Evolutionary conservation across 2,113 vertebrate species (phyloP), one percentile per base, ranked within the genome.

Genomic region (Siniperca knerii): DNA sequence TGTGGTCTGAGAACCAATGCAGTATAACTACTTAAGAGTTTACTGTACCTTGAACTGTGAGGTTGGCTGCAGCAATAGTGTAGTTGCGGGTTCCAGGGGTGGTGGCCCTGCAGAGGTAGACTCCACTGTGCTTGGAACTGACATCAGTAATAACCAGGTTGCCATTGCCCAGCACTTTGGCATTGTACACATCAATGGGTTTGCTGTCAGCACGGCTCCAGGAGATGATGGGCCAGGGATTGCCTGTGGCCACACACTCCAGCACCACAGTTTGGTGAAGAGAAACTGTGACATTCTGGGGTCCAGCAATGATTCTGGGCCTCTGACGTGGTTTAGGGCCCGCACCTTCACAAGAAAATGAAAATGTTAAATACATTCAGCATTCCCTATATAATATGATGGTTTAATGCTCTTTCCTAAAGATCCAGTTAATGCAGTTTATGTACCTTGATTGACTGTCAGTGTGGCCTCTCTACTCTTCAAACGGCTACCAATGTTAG

Each of bases 181-280:
- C 97, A 44, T 97, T 98, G 92, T 97, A 99, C 64, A 99, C 98
- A 0, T 99, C 98, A 2, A 99, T 99, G 88, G 98, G 96, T 91
- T 96, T 97, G 68, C 97, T 97, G 94, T 99, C 98, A 87, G 81
- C 95, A 11, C 98, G 97, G 90, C 98, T 99, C 98, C 98, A 99
- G 68, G 98, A 99, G 91, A 99, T 96, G 86, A 99, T 96, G 44
- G 98, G 98, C 76, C 96, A 96, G 57, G 98, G 98, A 82, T 96
- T 97, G 69, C 98, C 98, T 6, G 95, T 97, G 87, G 98, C 98
- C 79, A 98, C 90, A 81, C 98, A 99, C 91, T 99, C 98, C 88
- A 99, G 90, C 65, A 99, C 96, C 69, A 96, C 96, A 2, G 97
- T 97, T 81, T 97, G 97, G 88, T 97, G 97, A 61, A 97, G 95